These are phyloP conservation scores for Sphaerodactylus townsendi DNA, from an alignment of 2,113 vertebrate genomes.

Conservation along the genomic window DNA sequence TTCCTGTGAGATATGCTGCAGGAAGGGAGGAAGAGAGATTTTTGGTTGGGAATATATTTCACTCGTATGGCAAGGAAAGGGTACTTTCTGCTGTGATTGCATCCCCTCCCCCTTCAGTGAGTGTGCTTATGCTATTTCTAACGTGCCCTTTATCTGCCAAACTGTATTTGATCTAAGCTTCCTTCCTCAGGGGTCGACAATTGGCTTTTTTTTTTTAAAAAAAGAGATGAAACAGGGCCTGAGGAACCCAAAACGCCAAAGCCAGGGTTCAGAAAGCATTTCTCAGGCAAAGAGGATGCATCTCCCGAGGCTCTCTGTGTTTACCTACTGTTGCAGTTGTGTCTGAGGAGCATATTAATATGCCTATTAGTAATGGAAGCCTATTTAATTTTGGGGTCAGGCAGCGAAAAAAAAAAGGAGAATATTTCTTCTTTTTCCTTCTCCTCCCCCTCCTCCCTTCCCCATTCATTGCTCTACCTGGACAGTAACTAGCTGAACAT, in stretches of 20 bases:
- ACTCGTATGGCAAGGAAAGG: conserved; percentile 39
- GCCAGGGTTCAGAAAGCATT: conserved; percentile 45
- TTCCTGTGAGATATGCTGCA: background rate
- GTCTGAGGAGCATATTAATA: conserved; percentile 40
- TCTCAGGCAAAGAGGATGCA: conserved; percentile 26
- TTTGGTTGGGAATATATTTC: rapidly evolving
- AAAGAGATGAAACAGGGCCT: conserved; percentile 32
- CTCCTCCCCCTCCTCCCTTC: background rate
- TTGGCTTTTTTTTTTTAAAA: conserved; percentile 53
- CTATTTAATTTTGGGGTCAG: conserved; percentile 53
- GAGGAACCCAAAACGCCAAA: conserved; percentile 36
- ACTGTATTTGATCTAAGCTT: conserved; percentile 51
- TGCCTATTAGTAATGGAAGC: conserved; percentile 21
- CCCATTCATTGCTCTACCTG: conserved; percentile 48
- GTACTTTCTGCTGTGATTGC: conserved; percentile 21
- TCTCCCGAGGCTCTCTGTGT: conserved; percentile 29
- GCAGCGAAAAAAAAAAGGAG: conserved; percentile 49
- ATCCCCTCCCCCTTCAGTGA: conserved; percentile 15
- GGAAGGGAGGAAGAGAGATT: background rate
- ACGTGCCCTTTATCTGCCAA: conserved; percentile 65
- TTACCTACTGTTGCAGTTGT: conserved; percentile 20
- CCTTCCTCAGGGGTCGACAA: conserved; percentile 29
- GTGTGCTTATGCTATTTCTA: conserved; percentile 22
- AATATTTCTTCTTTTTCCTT: conserved; percentile 38
- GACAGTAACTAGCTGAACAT: conserved; percentile 43